A percentile compares a stretch with the other conserved stretches of the same genome.
phyloP scores from a whole-genome alignment of 1,140 invertebrate species.

The Bombus terrestris region DNA sequence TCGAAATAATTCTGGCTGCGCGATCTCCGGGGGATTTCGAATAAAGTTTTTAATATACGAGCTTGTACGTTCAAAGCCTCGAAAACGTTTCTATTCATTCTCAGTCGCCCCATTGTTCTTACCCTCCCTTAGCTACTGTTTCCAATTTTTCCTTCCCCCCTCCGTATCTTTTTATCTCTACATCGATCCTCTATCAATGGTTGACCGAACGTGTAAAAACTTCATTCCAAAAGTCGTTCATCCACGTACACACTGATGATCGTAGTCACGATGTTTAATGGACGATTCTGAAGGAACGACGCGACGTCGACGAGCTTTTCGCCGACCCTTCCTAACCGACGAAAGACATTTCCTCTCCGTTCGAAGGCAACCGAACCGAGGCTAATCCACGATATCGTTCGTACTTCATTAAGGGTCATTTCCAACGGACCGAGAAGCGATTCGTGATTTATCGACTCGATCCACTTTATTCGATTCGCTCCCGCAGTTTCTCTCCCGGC shows the following conservation, averaged over 20 bases:
- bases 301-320: slow-evolving; percentile 27
- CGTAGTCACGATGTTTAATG: slow-evolving; percentile 40
- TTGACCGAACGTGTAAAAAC: slow-evolving; percentile 38
- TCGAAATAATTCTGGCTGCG: slow-evolving; percentile 54
- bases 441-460: slow-evolving; percentile 59
- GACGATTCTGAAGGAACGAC: slow-evolving; percentile 41
- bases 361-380: slow-evolving; percentile 54
- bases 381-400: slow-evolving; percentile 69
- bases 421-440: slow-evolving; percentile 57
- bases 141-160: not conserved
- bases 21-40: slow-evolving; percentile 46
- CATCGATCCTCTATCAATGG: not conserved
- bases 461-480: slow-evolving; percentile 57
- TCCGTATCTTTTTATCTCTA: not conserved
- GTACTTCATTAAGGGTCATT: slow-evolving; percentile 68
- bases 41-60: slow-evolving; percentile 63
- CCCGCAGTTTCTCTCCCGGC: slow-evolving; percentile 4
- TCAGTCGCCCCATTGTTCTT: slow-evolving; percentile 55
- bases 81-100: slow-evolving; percentile 61
- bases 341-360: slow-evolving; percentile 62
- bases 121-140: slow-evolving; percentile 27
- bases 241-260: slow-evolving; percentile 14
- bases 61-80: slow-evolving; percentile 46
- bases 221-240: slow-evolving; percentile 23
- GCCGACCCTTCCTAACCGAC: slow-evolving; percentile 27